A percentile compares a stretch with the other conserved stretches of the same genome.
Conservation (phyloP, 2,888 invertebrate genomes). For the Apodemia zela region DNA sequence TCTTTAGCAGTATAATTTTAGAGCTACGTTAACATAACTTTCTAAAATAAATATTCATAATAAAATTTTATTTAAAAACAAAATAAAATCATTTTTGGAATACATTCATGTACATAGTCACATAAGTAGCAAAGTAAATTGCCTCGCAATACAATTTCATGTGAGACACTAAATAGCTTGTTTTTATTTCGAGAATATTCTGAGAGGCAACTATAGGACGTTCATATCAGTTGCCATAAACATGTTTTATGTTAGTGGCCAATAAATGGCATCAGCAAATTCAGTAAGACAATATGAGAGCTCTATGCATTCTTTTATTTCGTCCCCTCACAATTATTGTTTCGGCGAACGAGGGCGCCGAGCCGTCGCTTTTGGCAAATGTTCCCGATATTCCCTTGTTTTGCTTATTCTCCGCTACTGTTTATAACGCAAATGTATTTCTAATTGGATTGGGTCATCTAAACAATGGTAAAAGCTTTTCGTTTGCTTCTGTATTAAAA, state of each 20-base stretch:
- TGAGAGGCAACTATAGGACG: slow-evolving; percentile 53
- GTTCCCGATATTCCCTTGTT: slow-evolving; percentile 59
- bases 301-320: slow-evolving; percentile 70
- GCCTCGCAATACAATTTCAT: slow-evolving; percentile 64
- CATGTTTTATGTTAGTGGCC: slow-evolving; percentile 80
- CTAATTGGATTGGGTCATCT: slow-evolving; percentile 54
- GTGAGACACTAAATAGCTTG: slow-evolving; percentile 65
- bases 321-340: slow-evolving; percentile 71
- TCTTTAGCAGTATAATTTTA: no score
- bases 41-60: no score
- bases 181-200: slow-evolving; percentile 61
- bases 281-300: slow-evolving; percentile 76
- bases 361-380: slow-evolving; percentile 58
- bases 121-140: slow-evolving; percentile 25
- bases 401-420: slow-evolving; percentile 52
- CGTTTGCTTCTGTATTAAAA: slow-evolving; percentile 25
- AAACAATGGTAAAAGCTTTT: slow-evolving; percentile 35
- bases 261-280: slow-evolving; percentile 81
- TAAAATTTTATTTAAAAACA: neutral
- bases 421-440: slow-evolving; percentile 49
- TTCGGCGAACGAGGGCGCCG: slow-evolving; percentile 64
- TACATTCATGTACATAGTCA: slow-evolving; percentile 18
- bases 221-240: slow-evolving; percentile 76
- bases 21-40: no score
- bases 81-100: slow-evolving; percentile 11